Conservation (phyloP, 2,888 invertebrate genomes). For the Anarsia innoxiella region DNA sequence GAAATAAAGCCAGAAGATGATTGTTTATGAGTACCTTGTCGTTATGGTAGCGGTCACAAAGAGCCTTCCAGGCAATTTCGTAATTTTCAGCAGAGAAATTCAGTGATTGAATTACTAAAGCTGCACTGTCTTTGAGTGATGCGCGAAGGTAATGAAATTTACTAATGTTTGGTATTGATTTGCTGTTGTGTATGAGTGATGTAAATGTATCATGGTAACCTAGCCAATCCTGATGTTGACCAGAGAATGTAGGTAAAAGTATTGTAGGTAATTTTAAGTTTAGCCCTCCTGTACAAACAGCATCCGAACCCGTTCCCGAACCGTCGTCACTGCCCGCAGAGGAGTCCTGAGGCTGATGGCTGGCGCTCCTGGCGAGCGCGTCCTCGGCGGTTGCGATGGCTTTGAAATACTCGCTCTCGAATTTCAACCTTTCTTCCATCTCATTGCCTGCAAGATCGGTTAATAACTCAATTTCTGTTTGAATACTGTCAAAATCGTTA, state of each 20-base stretch:
- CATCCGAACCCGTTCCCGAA: conserved; percentile 14
- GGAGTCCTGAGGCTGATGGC: too few relatives aligned
- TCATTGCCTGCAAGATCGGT: conserved; percentile 14
- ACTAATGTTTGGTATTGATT: conserved; percentile 12
- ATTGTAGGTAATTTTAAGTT: conserved; percentile 15
- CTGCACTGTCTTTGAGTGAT: conserved; percentile 13
- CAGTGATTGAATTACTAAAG: conserved; percentile 11
- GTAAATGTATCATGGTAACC: conserved; percentile 16
- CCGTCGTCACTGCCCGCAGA: background rate
- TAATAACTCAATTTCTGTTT: conserved; percentile 14
- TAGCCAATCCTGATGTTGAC: conserved; percentile 16
- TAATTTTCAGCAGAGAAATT: conserved; percentile 16
- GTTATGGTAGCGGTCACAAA: conserved; percentile 17
- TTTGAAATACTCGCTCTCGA: conserved; percentile 13
- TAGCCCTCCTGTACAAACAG: conserved; percentile 10
- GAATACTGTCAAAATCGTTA: conserved; percentile 11
- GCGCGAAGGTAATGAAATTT: conserved; percentile 17
- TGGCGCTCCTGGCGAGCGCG: too few relatives aligned
- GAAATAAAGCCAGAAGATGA: conserved; percentile 13
- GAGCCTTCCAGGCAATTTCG: conserved; percentile 14
- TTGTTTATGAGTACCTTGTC: conserved; percentile 14
- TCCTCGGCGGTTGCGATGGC: conserved; percentile 13
- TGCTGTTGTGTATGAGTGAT: conserved; percentile 13
- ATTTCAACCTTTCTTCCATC: conserved; percentile 10
- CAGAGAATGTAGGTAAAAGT: conserved; percentile 14